phyloP scores from a whole-genome alignment of 2,113 vertebrate species.

The Nothoprocta perdicaria region DNA sequence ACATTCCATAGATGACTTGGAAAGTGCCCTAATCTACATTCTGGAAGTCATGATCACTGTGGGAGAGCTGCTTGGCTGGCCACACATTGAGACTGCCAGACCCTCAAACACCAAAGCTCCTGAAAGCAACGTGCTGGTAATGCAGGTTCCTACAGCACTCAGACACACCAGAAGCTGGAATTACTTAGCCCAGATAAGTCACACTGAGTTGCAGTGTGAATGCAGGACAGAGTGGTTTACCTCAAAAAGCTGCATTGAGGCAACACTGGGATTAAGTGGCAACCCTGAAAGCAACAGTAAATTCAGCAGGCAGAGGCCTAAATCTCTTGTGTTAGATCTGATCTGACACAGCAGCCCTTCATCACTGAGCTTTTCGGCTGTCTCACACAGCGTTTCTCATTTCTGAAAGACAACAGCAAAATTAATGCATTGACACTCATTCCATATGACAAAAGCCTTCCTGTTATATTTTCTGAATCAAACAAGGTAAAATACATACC shows the following conservation, averaged over 20 bases:
- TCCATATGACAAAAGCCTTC: not conserved
- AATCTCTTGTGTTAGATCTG: not conserved
- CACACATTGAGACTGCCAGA: not conserved
- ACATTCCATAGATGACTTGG: not conserved
- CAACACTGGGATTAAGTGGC: not conserved
- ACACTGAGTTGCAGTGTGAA: not conserved
- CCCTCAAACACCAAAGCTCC: not conserved
- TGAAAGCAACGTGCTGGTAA: accelerated
- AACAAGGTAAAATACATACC: not conserved
- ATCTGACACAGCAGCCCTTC: not conserved
- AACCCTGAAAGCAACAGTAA: not conserved
- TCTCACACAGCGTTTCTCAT: not conserved
- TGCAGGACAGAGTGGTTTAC: not conserved
- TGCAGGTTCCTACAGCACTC: not conserved
- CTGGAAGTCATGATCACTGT: not conserved
- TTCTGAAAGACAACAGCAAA: not conserved
- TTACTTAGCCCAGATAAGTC: not conserved
- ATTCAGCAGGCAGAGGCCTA: not conserved
- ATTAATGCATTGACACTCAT: not conserved
- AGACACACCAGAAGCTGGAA: not conserved
- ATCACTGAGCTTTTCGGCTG: not conserved
- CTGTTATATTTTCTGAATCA: no score
- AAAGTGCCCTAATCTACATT: not conserved
- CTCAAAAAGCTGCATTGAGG: not conserved
- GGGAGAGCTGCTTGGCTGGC: not conserved